phyloP scores from a whole-genome alignment of 2,113 vertebrate species.

The Petrocephalus zakoni region DNA sequence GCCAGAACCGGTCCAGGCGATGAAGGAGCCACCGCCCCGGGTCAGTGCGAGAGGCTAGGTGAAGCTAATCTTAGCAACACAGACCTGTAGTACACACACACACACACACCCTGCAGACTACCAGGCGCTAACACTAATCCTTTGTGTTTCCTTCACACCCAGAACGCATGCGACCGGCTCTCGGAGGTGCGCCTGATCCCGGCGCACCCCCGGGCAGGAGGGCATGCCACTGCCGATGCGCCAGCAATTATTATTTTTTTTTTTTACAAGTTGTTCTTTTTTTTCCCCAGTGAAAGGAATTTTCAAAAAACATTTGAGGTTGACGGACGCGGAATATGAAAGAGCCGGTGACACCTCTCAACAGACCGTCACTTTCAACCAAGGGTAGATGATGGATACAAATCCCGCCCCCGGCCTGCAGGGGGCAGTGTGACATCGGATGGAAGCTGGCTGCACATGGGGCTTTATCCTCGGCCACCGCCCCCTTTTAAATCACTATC shows the following conservation, averaged over 20 bases:
- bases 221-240: no score
- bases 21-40: neutral
- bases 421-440: neutral
- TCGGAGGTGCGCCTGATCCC: no score
- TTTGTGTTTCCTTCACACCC: neutral
- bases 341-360: neutral
- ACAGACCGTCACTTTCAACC: neutral
- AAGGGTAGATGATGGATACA: neutral
- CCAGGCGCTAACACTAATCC: slow-evolving; percentile 24
- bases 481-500: neutral
- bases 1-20: neutral
- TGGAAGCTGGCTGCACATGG: neutral
- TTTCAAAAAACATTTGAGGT: neutral
- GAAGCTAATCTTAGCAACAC: slow-evolving; percentile 37
- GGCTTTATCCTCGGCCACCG: neutral
- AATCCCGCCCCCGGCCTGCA: neutral
- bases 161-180: neutral
- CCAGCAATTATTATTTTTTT: neutral
- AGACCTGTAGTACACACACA: slow-evolving; percentile 62
- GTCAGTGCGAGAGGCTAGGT: neutral
- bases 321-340: neutral
- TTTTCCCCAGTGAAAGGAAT: neutral
- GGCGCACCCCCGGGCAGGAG: neutral
- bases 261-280: neutral
- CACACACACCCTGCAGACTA: slow-evolving; percentile 35